Conservation (phyloP, 2,113 vertebrate species). For the Natator depressus region DNA sequence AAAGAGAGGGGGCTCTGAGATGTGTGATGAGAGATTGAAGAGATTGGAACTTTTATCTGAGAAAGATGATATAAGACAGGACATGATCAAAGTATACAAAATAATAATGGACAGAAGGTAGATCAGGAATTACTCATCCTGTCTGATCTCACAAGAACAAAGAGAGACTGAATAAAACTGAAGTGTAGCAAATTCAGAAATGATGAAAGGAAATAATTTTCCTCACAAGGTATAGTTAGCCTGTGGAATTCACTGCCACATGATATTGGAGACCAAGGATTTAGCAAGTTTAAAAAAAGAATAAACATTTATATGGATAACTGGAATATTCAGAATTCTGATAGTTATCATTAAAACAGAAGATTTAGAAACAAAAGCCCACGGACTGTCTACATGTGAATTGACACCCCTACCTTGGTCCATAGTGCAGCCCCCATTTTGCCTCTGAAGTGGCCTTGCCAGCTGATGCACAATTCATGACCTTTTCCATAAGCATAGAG, state of each 20-base stretch:
- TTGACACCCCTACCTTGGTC: not conserved
- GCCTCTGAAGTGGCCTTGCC: not conserved
- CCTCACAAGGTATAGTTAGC: not conserved
- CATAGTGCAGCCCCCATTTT: not conserved
- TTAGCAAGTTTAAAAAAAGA: not conserved
- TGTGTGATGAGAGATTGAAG: not conserved
- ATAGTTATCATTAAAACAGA: not conserved
- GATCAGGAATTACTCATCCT: not conserved
- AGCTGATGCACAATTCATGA: not conserved
- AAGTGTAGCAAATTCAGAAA: not conserved
- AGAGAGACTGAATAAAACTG: not conserved
- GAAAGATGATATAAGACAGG: not conserved
- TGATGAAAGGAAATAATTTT: constrained; percentile 1
- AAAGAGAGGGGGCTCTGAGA: not conserved
- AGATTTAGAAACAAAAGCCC: not conserved
- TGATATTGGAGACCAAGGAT: not conserved
- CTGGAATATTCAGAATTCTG: not conserved
- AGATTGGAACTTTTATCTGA: not conserved
- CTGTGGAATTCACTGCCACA: not conserved
- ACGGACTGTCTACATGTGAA: not conserved
- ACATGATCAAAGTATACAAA: constrained; percentile 3
- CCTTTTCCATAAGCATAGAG: not conserved
- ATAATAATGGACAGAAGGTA: not conserved
- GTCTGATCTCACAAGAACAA: not conserved
- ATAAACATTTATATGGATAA: not conserved